These are phyloP conservation scores for Sycophaga agraensis DNA, from an alignment of 1,140 invertebrate genomes.

Conservation along the genomic window DNA sequence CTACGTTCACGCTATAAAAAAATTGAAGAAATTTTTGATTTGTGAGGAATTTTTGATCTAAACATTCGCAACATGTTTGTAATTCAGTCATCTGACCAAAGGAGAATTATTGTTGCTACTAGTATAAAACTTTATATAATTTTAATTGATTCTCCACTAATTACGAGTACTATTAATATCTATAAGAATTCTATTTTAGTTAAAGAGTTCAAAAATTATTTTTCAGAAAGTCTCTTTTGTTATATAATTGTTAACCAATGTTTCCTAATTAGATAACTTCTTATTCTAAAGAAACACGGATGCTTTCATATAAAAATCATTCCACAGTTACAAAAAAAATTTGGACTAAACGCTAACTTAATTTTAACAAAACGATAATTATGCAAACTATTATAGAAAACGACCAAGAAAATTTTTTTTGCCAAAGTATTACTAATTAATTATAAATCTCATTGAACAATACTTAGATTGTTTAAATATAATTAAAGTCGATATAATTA, in stretches of 20 bases:
- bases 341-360: background rate
- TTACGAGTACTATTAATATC: background rate
- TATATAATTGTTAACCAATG: background rate
- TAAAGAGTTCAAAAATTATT: background rate
- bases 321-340: constrained; percentile 5
- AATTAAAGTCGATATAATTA: too few species aligned
- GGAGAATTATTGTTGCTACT: background rate
- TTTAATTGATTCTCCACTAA: background rate
- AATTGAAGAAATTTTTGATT: too few species aligned
- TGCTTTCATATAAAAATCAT: constrained; percentile 3
- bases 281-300: background rate
- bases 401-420: background rate
- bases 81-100: background rate
- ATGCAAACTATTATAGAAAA: background rate
- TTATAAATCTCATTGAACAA: background rate
- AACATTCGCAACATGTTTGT: constrained; percentile 4
- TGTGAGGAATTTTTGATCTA: background rate
- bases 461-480: too few species aligned
- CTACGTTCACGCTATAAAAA: too few species aligned
- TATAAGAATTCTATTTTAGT: background rate
- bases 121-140: background rate
- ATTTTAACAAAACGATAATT: constrained; percentile 1
- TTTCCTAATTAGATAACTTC: background rate
- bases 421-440: background rate
- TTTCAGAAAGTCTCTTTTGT: background rate